Conservation (phyloP, 2,888 invertebrate species). For the Ctenicera cuprea region DNA sequence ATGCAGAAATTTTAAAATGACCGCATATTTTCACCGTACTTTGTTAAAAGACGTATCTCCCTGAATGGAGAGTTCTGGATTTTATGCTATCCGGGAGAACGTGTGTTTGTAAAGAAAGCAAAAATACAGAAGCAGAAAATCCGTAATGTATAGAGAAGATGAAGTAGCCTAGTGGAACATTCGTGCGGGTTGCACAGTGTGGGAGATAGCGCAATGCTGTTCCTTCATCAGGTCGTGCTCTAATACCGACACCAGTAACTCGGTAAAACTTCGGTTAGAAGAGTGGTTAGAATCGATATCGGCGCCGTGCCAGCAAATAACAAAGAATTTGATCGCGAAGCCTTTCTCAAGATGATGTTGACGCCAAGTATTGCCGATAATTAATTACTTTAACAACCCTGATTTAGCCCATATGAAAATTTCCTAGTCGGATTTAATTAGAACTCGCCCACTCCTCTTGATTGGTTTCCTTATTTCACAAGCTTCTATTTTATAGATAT, state of each 20-base stretch:
- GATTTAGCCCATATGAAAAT: slow-evolving; percentile 32
- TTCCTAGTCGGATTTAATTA: slow-evolving; percentile 22
- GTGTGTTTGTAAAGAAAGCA: slow-evolving; percentile 35
- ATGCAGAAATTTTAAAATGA: slow-evolving; percentile 23
- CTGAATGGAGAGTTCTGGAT: slow-evolving; percentile 22
- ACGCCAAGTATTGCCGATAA: slow-evolving; percentile 28
- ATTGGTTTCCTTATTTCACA: slow-evolving; percentile 13
- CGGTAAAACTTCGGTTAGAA: slow-evolving; percentile 36
- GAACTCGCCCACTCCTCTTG: background rate
- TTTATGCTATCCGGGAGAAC: slow-evolving; percentile 22
- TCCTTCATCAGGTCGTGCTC: slow-evolving; percentile 37
- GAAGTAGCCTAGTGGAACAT: slow-evolving; percentile 33
- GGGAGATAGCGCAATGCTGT: slow-evolving; percentile 33
- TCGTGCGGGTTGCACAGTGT: slow-evolving; percentile 29
- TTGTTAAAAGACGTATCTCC: slow-evolving; percentile 8
- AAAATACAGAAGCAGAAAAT: slow-evolving; percentile 37
- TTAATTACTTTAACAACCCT: slow-evolving; percentile 30
- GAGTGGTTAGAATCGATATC: slow-evolving; percentile 42
- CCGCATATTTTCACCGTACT: slow-evolving; percentile 3
- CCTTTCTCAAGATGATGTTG: slow-evolving; percentile 38
- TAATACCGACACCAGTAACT: slow-evolving; percentile 38
- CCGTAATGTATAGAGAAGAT: slow-evolving; percentile 30
- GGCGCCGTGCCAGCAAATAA: slow-evolving; percentile 37
- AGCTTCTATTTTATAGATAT: background rate
- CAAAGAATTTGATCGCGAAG: slow-evolving; percentile 42